These are phyloP conservation scores for Rhynchophorus ferrugineus DNA, from an alignment of 1,140 invertebrate genomes.

Conservation along the genomic window DNA sequence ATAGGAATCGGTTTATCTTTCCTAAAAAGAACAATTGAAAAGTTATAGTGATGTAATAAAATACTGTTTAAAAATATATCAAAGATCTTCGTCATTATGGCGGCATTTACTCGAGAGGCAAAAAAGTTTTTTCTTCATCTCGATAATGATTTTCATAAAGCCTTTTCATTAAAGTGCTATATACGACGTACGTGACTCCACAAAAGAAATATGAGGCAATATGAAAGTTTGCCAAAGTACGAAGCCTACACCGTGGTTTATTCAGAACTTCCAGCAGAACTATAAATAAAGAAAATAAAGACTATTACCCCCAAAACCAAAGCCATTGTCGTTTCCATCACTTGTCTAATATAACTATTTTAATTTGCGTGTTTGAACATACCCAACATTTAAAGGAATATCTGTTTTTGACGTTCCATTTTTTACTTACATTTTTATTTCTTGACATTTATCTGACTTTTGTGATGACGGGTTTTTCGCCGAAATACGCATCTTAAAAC, in stretches of 20 bases:
- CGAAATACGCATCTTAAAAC: too few species aligned
- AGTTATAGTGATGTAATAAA: neutral
- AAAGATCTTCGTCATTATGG: neutral
- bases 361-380: too few species aligned
- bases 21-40: neutral
- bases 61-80: neutral
- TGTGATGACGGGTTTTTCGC: too few species aligned
- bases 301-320: neutral
- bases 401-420: too few species aligned
- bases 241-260: constrained; percentile 8
- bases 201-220: constrained; percentile 17
- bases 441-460: too few species aligned
- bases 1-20: neutral
- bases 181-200: constrained; percentile 14
- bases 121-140: constrained; percentile 10
- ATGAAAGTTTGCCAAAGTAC: constrained; percentile 14
- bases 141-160: constrained; percentile 16
- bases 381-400: too few species aligned
- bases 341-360: too few species aligned
- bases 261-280: constrained; percentile 11
- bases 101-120: neutral
- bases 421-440: too few species aligned
- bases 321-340: too few species aligned
- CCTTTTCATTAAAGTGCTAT: constrained; percentile 14
- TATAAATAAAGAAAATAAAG: constrained; percentile 5